Evolutionary conservation across 2,888 invertebrate genomes (phyloP), one percentile per base, ranked within the genome.

Genomic region (Gastracanthus pulcherrimus): DNA sequence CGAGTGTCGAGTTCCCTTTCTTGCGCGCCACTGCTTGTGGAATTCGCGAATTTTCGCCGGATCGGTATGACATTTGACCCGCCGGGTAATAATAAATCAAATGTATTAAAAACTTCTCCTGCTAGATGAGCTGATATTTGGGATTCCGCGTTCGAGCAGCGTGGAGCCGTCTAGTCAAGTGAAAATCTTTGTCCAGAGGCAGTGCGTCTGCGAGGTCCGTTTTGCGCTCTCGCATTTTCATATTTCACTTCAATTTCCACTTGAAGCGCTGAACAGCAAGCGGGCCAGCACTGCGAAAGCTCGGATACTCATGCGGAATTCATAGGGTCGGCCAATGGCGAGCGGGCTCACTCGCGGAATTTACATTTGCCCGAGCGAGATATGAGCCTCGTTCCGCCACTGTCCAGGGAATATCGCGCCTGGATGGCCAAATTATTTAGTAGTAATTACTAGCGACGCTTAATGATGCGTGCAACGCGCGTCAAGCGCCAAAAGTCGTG

Each of bases 181-280:
- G 80, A 80, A 80, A 82, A 82, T 82, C 82, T 82, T 82, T 69
- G 60, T 55, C 80, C 80, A n/a, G 19, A 58, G 76, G 84, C 77
- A 74, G 69, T 76, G 81, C 79, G 69, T 41, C 31, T 48, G 66
- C 72, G 70, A 38, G 34, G 62, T 34, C 62, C 62, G 19, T 34
- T 31, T 34, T 34, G 62, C 62, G 36, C 29, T 38, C 66, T 51
- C 82, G 85, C 86, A 89, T 89, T 89, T 89, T 89, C 90, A 89
- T 89, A 90, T 89, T 89, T 89, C 88, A 89, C 89, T 89, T 87
- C 87, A 89, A 90, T 89, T 89, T 90, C 87, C 88, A 89, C 88
- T 89, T 88, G 85, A 89, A 85, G 87, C 84, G 88, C 85, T 85
- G 87, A 87, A 87, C 88, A 87, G 86, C 86, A 85, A 45, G 75